Percentiles rank a stretch among this genome's conserved stretches.
These are phyloP conservation scores for Myopa tessellatipennis DNA, from an alignment of 2,888 invertebrate species.

Conservation along the genomic window DNA sequence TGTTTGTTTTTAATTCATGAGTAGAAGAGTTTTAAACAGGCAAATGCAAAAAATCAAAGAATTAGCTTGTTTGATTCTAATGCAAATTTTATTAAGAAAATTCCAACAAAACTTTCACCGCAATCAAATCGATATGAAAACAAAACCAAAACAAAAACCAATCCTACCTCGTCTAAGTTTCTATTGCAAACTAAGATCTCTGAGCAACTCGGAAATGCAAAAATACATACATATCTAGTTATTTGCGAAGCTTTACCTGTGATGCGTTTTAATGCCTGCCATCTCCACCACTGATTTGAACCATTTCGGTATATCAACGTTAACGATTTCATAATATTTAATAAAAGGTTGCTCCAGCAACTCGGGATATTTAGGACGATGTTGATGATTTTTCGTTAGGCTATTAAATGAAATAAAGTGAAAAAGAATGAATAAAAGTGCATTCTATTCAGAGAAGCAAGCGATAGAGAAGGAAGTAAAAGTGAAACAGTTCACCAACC, in stretches of 20 bases:
- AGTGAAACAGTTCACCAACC: conserved; percentile 71
- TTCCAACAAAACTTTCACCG: conserved; percentile 31
- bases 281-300: conserved; percentile 76
- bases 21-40: conserved; percentile 29
- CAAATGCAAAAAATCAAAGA: conserved; percentile 41
- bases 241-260: conserved; percentile 58
- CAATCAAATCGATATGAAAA: conserved; percentile 7
- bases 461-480: neutral
- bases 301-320: conserved; percentile 86
- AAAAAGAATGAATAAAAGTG: conserved; percentile 12
- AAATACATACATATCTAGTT: neutral
- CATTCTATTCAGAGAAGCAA: neutral
- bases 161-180: conserved; percentile 27
- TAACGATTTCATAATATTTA: conserved; percentile 78
- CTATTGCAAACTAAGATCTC: neutral
- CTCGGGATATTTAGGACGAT: conserved; percentile 93
- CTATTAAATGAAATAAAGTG: conserved; percentile 68
- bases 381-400: conserved; percentile 92
- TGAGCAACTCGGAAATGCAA: neutral
- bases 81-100: conserved; percentile 10
- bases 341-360: conserved; percentile 91
- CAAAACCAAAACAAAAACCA: conserved; percentile 12
- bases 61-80: conserved; percentile 21
- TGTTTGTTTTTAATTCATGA: conserved; percentile 32
- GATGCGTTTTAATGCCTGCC: conserved; percentile 65